Conservation (phyloP, 2,888 invertebrate genomes). For the Syrista parreyssii region DNA sequence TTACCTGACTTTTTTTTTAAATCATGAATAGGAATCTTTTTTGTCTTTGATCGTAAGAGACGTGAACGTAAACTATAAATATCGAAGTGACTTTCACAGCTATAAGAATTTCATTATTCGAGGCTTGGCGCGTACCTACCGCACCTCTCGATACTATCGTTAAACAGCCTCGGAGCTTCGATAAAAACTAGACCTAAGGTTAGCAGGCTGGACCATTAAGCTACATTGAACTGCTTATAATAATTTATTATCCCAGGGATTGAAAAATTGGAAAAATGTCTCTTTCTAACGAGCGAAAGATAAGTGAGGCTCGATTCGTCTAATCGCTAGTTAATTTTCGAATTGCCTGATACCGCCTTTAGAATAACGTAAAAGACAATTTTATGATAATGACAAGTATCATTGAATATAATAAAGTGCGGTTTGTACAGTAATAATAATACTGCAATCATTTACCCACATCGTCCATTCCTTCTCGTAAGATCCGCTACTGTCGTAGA, state of each 20-base stretch:
- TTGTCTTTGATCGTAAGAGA: neutral
- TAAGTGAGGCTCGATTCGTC: neutral
- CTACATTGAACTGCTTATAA: neutral
- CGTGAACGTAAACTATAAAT: neutral
- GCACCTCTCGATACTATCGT: neutral
- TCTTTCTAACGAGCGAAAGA: neutral
- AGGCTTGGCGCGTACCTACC: neutral
- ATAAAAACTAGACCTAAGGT: neutral
- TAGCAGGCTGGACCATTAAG: neutral
- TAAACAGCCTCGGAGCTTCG: neutral
- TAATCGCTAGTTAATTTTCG: neutral
- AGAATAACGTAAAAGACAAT: neutral
- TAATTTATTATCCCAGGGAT: neutral
- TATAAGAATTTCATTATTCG: neutral
- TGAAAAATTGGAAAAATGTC: neutral
- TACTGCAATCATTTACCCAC: neutral
- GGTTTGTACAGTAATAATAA: neutral
- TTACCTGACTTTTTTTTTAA: neutral
- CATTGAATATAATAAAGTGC: neutral
- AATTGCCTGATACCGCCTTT: neutral
- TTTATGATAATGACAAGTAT: neutral
- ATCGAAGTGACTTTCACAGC: neutral
- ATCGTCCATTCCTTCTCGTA: neutral
- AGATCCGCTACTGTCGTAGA: neutral
- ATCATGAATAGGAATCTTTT: neutral